A percentile compares a stretch with the other conserved stretches of the same genome.
Conservation (phyloP, 2,113 vertebrate genomes). For the Spheniscus mendiculus region DNA sequence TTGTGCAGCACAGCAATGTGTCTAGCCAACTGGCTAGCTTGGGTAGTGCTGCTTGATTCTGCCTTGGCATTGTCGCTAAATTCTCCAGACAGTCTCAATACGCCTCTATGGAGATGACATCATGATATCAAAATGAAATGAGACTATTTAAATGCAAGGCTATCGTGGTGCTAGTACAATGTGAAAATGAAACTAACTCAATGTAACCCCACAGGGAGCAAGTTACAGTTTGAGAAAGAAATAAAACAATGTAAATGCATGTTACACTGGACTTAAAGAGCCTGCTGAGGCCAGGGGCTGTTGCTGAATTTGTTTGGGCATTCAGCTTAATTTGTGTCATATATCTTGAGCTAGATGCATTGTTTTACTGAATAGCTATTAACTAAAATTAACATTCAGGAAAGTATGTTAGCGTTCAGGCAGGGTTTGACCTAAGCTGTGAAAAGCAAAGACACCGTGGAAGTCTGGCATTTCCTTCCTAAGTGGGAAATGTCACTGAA, state of each 20-base stretch:
- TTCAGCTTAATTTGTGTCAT: constrained; percentile 63
- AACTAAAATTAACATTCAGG: constrained; percentile 65
- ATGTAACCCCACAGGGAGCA: constrained; percentile 53
- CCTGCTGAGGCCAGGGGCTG: constrained; percentile 11
- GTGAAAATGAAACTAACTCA: constrained; percentile 65
- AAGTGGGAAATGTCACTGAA: not conserved
- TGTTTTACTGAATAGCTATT: constrained; percentile 58
- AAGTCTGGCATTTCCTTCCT: not conserved
- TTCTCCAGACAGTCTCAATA: constrained; percentile 5
- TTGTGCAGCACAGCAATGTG: not conserved
- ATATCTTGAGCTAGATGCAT: constrained; percentile 25
- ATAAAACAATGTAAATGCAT: constrained; percentile 69
- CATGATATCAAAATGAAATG: constrained; percentile 61
- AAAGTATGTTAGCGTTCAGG: not conserved
- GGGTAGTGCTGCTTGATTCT: not conserved
- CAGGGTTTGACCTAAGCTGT: constrained; percentile 44
- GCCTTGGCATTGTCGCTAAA: not conserved
- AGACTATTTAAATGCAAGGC: constrained; percentile 74
- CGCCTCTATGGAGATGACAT: constrained; percentile 28
- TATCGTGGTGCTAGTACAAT: not conserved
- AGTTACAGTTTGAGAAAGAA: constrained; percentile 44
- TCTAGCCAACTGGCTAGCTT: not conserved
- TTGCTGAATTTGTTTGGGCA: constrained; percentile 44
- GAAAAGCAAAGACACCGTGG: constrained; percentile 13
- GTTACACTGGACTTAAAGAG: constrained; percentile 63